Evolutionary conservation across 92 coral and sea anemone species (phyloP), one percentile per base, ranked within the genome.

Genomic region (Phenganax stokvisi): DNA sequence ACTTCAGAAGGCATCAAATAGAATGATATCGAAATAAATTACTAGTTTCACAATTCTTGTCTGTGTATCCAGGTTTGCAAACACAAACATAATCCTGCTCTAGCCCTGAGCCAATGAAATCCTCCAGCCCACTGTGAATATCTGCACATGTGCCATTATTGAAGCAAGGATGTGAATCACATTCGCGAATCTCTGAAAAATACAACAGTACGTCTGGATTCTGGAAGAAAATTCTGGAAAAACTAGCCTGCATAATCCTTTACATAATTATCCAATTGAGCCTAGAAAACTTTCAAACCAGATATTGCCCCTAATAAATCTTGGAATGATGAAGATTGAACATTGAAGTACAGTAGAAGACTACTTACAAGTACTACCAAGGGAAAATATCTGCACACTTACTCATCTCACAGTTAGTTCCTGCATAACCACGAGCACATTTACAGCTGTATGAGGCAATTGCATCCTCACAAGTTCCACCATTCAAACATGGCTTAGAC

Each of bases 111-210:
- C 59, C 70, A 57, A 79, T 51, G 17, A 63, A 63, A 69, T 79
- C 60, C 56, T 63, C 62, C 30, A 65, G 59, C 15, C 62, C 62
- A 53, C 72, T 79, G 37, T 79, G 83, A 25, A 79, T 64, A 15
- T 79, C 83, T 29, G 83, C 83, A n/a, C 83, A 79, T 52, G 83
- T 79, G n/a, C 83, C 83, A 12, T 79, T 79, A 69, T 79, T 79
- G 10, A 13, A 12, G 51, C 83, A 79, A 51, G 83, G 83, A 56
- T 63, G 11, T 7, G 83, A 79, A 37, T 79, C 74, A 29, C 83
- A 79, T 20, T 79, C 74, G 61, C 56, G 68, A 10, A 79, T 79
- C 30, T 79, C 83, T 79, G 53, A 44, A 76, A 76, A 20, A 54
- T 11, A 75, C 5, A 72, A 47, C 12, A 15, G 12, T 37, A 37